A percentile compares a stretch with the other conserved stretches of the same genome.
Conservation (phyloP, 2,797 vertebrate genomes). For the Lemur catta region DNA sequence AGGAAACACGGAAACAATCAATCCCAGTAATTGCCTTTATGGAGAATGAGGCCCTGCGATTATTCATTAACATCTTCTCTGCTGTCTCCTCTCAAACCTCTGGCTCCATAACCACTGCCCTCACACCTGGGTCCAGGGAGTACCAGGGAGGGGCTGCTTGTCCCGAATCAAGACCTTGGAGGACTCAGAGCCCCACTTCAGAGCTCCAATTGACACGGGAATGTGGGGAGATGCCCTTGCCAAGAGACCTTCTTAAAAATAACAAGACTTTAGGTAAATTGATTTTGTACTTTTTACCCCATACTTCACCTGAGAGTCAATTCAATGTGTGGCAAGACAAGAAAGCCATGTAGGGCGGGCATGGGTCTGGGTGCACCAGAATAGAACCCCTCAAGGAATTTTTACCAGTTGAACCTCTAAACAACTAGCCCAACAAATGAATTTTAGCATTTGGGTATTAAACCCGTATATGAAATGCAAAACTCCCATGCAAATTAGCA, state of each 20-base stretch:
- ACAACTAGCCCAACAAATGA: conserved; percentile 34
- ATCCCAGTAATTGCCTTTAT: conserved; percentile 59
- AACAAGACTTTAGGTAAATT: background rate
- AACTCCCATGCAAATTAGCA: conserved; percentile 61
- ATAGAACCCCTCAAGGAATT: background rate
- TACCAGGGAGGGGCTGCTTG: background rate
- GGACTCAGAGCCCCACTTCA: background rate
- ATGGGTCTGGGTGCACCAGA: background rate
- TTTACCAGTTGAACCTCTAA: background rate
- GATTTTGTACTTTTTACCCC: background rate
- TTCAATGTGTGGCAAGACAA: rapidly evolving
- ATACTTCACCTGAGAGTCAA: background rate
- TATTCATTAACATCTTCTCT: conserved; percentile 55
- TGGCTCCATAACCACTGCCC: background rate
- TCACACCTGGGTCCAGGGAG: background rate
- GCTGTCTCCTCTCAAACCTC: conserved; percentile 25
- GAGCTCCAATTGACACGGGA: background rate
- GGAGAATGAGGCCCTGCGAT: background rate
- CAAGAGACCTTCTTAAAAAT: background rate
- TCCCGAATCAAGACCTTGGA: background rate
- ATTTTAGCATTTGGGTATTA: conserved; percentile 10
- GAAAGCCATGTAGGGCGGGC: background rate
- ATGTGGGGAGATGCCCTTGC: background rate
- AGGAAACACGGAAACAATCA: conserved; percentile 53
- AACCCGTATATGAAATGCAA: conserved; percentile 54